These are phyloP conservation scores for Gnathonemus echidnorhynchus DNA, from an alignment of 2,113 vertebrate species.

Conservation along the genomic window DNA sequence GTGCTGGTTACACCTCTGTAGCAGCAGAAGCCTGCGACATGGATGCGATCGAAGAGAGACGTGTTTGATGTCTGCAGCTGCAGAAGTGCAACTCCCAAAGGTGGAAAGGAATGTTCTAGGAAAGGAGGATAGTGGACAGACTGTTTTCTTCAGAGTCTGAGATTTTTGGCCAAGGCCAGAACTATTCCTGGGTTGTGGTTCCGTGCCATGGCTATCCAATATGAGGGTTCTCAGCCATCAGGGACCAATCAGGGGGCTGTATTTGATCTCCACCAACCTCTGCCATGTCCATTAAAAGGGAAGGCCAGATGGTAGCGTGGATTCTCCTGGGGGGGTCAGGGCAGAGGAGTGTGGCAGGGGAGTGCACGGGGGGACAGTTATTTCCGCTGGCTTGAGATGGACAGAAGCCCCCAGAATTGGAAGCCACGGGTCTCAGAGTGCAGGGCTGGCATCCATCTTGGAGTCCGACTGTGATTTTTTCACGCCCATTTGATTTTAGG, in stretches of 20 bases:
- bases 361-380: not conserved
- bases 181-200: not conserved
- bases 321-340: not conserved
- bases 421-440: not conserved
- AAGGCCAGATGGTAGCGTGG: not conserved
- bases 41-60: not conserved
- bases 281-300: not conserved
- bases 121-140: not conserved
- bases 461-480: not conserved
- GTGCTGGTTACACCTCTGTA: not conserved
- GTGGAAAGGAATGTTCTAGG: not conserved
- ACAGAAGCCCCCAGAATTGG: constrained; percentile 1
- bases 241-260: not conserved
- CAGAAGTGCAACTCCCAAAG: not conserved
- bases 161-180: not conserved
- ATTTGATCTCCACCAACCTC: not conserved
- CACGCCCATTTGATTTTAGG: not conserved
- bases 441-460: not conserved
- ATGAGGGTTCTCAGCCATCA: not conserved
- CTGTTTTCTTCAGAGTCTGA: not conserved
- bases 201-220: not conserved
- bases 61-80: not conserved
- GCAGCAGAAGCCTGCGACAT: not conserved
- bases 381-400: not conserved
- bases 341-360: not conserved